Percentiles rank a stretch among this genome's conserved stretches.
These are phyloP conservation scores for Marronus borbonicus DNA, from an alignment of 2,888 invertebrate genomes.

Conservation along the genomic window DNA sequence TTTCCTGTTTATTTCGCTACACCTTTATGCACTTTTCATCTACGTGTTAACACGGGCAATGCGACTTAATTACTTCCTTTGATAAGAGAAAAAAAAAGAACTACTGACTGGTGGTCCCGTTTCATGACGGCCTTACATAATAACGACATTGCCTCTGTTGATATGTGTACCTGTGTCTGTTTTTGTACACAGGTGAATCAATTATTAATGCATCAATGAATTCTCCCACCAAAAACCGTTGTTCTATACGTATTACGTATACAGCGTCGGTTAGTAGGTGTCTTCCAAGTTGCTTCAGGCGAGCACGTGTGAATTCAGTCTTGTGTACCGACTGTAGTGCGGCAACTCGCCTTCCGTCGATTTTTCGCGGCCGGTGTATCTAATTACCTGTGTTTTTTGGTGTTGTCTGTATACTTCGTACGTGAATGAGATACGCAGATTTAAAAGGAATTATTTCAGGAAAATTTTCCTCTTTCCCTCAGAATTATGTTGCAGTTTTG, in stretches of 20 bases:
- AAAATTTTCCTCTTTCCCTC: neutral
- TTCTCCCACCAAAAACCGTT: slow-evolving; percentile 27
- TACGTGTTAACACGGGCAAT: neutral
- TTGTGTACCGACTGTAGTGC: neutral
- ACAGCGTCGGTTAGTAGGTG: slow-evolving; percentile 1
- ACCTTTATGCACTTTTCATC: slow-evolving; percentile 13
- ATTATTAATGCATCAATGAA: slow-evolving; percentile 41
- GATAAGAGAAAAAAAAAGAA: neutral
- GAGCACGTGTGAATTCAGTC: slow-evolving; percentile 39
- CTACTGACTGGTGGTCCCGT: neutral
- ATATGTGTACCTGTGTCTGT: neutral
- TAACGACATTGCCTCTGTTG: neutral
- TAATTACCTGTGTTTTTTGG: neutral
- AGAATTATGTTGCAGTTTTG: neutral
- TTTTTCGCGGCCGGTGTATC: neutral
- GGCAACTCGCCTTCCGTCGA: neutral
- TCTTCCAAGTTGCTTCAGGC: slow-evolving; percentile 34
- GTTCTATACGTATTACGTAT: neutral
- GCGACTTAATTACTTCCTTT: neutral
- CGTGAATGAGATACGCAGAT: neutral
- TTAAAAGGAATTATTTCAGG: neutral
- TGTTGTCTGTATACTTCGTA: neutral
- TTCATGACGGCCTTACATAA: slow-evolving; percentile 3
- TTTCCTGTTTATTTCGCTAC: slow-evolving; percentile 1
- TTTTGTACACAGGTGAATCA: slow-evolving; percentile 29